Conservation (phyloP, 2,888 invertebrate species). For the Drosophila barbarae region DNA sequence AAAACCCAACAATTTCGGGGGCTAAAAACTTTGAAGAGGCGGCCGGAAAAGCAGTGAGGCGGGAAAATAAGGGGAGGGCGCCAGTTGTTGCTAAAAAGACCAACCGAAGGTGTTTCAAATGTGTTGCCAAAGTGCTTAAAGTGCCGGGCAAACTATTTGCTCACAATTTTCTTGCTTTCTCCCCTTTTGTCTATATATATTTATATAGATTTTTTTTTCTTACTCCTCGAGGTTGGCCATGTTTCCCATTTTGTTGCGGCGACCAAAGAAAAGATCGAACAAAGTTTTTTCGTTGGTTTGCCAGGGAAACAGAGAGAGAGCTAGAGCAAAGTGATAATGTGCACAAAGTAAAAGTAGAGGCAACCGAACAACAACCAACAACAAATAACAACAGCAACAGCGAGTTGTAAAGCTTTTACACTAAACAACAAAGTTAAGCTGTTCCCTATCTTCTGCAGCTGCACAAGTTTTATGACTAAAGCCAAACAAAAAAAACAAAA, state of each 20-base stretch:
- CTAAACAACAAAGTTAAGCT: slow-evolving; percentile 72
- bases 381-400: slow-evolving; percentile 33
- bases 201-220: neutral
- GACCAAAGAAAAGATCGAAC: slow-evolving; percentile 54
- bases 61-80: slow-evolving; percentile 3
- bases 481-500: slow-evolving; percentile 3
- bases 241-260: slow-evolving; percentile 42
- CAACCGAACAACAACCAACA: slow-evolving; percentile 41
- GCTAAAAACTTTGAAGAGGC: slow-evolving; percentile 28
- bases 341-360: slow-evolving; percentile 64
- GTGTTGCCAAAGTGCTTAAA: slow-evolving; percentile 62
- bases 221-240: slow-evolving; percentile 2
- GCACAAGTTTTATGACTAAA: slow-evolving; percentile 58
- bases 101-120: slow-evolving; percentile 64
- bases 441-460: slow-evolving; percentile 23
- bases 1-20: slow-evolving; percentile 24
- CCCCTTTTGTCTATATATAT: neutral
- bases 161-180: slow-evolving; percentile 27
- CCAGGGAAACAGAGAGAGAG: slow-evolving; percentile 30
- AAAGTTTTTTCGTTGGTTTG: slow-evolving; percentile 53
- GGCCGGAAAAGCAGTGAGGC: slow-evolving; percentile 5
- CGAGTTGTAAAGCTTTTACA: slow-evolving; percentile 59
- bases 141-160: slow-evolving; percentile 63
- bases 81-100: slow-evolving; percentile 50
- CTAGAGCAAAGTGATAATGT: slow-evolving; percentile 62